Conservation (phyloP, 1,140 invertebrate species). For the Elymnias hypermnestra region DNA sequence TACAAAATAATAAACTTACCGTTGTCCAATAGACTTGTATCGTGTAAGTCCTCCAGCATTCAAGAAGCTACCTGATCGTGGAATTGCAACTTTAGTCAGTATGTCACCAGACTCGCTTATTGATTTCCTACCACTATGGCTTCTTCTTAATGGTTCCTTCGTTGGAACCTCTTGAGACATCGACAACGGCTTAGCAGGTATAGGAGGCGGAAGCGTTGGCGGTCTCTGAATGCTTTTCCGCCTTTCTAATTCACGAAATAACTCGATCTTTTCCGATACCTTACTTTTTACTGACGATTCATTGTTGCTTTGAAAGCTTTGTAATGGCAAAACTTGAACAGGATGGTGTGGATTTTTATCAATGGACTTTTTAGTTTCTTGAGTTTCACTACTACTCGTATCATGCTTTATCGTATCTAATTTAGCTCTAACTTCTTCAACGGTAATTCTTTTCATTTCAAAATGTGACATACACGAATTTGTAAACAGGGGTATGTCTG, state of each 20-base stretch:
- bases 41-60: conserved; percentile 84
- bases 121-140: conserved; percentile 68
- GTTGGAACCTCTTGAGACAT: conserved; percentile 35
- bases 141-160: conserved; percentile 67
- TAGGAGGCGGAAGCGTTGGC: conserved; percentile 63
- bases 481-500: conserved; percentile 14
- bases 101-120: conserved; percentile 81
- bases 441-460: conserved; percentile 68
- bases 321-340: conserved; percentile 29
- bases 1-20: conserved; percentile 74
- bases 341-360: conserved; percentile 43
- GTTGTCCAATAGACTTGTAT: conserved; percentile 80
- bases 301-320: conserved; percentile 50
- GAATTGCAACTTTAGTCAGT: conserved; percentile 88
- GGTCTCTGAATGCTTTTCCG: conserved; percentile 72
- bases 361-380: conserved; percentile 59
- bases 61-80: conserved; percentile 87
- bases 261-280: conserved; percentile 72
- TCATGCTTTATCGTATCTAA: conserved; percentile 71
- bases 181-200: conserved; percentile 58
- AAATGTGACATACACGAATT: conserved; percentile 46
- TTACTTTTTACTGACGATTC: conserved; percentile 69
- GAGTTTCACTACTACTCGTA: conserved; percentile 53
- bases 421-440: conserved; percentile 75
- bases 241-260: conserved; percentile 74